Percentiles rank a stretch among this genome's conserved stretches.
These are phyloP conservation scores for Sphinx pinastri DNA, from an alignment of 2,888 invertebrate genomes.

Conservation along the genomic window DNA sequence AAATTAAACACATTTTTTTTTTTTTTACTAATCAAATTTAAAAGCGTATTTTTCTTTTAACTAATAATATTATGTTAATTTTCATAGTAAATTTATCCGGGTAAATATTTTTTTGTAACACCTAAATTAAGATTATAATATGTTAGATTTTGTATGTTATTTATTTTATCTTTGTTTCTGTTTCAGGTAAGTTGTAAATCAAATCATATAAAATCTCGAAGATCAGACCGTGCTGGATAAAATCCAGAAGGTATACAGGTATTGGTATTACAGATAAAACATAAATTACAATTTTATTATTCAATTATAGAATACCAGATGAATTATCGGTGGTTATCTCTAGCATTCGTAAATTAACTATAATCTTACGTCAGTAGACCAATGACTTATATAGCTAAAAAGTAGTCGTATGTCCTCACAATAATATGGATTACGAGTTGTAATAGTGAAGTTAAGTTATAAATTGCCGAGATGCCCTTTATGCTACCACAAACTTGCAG, in stretches of 20 bases:
- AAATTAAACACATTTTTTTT: too few species aligned
- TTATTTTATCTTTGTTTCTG: slow-evolving; percentile 42
- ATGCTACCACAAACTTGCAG: too few species aligned
- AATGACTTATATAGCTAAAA: too few species aligned
- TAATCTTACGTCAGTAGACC: too few species aligned
- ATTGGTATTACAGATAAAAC: not conserved
- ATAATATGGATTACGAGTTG: too few species aligned
- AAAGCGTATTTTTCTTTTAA: not conserved
- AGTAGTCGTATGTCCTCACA: too few species aligned
- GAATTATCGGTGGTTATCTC: too few species aligned
- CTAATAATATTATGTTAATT: slow-evolving; percentile 4
- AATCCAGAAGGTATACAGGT: not conserved
- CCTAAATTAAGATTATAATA: slow-evolving; percentile 3
- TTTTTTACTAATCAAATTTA: too few species aligned
- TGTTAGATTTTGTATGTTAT: slow-evolving; percentile 26
- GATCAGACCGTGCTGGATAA: not conserved
- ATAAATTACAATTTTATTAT: not conserved
- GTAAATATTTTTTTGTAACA: not conserved
- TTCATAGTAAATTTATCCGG: not conserved
- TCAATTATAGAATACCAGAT: too few species aligned
- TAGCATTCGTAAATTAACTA: too few species aligned
- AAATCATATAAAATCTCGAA: not conserved
- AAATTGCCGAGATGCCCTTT: too few species aligned
- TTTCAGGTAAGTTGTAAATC: slow-evolving; percentile 40
- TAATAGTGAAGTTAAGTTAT: too few species aligned